phyloP scores from a whole-genome alignment of 2,888 invertebrate species.

The Eupithecia insigniata region DNA sequence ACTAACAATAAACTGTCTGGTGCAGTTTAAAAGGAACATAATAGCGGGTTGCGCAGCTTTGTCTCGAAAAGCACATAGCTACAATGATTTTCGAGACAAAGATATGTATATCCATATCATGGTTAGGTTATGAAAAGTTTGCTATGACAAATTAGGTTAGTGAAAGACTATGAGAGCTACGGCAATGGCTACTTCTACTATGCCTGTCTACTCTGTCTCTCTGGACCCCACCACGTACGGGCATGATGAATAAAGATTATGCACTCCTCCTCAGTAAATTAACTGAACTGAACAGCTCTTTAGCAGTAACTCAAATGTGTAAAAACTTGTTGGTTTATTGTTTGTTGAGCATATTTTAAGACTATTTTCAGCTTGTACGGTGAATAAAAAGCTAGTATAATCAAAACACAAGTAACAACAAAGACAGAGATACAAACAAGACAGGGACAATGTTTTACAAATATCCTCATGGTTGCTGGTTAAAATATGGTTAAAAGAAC shows the following conservation, averaged over 20 bases:
- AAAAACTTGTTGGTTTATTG: conserved; percentile 21
- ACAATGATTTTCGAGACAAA: no score
- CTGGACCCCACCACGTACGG: conserved; percentile 31
- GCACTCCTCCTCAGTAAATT: conserved; percentile 33
- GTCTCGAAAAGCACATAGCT: no score
- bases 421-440: not conserved
- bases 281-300: conserved; percentile 32
- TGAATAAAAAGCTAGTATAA: not conserved
- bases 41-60: no score
- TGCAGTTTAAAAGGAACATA: no score
- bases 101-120: no score
- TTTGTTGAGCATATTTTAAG: not conserved
- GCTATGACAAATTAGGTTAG: no score
- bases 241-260: conserved; percentile 36
- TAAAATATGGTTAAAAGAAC: not conserved
- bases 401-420: not conserved
- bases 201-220: conserved; percentile 26
- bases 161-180: not conserved
- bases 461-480: not conserved
- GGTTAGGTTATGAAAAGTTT: no score
- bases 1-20: no score
- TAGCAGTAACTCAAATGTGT: conserved; percentile 24
- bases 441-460: not conserved
- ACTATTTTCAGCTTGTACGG: not conserved
- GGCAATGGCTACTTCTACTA: conserved; percentile 5